Evolutionary conservation across 2,888 invertebrate genomes (phyloP).

Genomic region (Tribolium freemani): DNA sequence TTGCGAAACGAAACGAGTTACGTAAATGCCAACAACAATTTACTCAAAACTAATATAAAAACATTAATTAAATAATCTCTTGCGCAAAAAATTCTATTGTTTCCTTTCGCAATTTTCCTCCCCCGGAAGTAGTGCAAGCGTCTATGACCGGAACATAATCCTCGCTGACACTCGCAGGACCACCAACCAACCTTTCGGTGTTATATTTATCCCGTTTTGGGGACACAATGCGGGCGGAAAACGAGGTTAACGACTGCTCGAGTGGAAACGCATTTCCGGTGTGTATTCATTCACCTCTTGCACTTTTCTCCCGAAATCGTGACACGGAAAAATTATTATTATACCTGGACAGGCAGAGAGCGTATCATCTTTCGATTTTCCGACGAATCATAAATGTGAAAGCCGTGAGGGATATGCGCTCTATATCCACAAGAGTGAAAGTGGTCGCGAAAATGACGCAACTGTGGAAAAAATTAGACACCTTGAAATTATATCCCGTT

Average conservation of each 20-base stretch:
- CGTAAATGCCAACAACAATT: slow-evolving; percentile 24
- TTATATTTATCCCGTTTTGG: slow-evolving; percentile 41
- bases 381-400: slow-evolving; percentile 34
- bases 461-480: slow-evolving; percentile 15
- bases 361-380: slow-evolving; percentile 22
- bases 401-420: slow-evolving; percentile 25
- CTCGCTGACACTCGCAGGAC: too few relatives aligned
- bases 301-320: slow-evolving; percentile 26
- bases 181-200: slow-evolving; percentile 27
- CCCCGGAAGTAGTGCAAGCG: slow-evolving; percentile 17
- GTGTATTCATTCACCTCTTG: neutral
- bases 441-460: slow-evolving; percentile 33
- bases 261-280: slow-evolving; percentile 32
- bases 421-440: slow-evolving; percentile 30
- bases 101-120: slow-evolving; percentile 2
- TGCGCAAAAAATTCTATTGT: slow-evolving; percentile 20
- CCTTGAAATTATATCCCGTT: slow-evolving; percentile 20
- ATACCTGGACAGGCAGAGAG: neutral
- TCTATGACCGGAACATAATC: slow-evolving; percentile 11
- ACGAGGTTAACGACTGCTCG: slow-evolving; percentile 48
- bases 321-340: slow-evolving; percentile 6
- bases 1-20: slow-evolving; percentile 6
- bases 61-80: slow-evolving; percentile 11
- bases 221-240: slow-evolving; percentile 49
- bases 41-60: neutral